Evolutionary conservation across 1,140 invertebrate genomes (phyloP).

Genomic region (Drosophila kanapiae): DNA sequence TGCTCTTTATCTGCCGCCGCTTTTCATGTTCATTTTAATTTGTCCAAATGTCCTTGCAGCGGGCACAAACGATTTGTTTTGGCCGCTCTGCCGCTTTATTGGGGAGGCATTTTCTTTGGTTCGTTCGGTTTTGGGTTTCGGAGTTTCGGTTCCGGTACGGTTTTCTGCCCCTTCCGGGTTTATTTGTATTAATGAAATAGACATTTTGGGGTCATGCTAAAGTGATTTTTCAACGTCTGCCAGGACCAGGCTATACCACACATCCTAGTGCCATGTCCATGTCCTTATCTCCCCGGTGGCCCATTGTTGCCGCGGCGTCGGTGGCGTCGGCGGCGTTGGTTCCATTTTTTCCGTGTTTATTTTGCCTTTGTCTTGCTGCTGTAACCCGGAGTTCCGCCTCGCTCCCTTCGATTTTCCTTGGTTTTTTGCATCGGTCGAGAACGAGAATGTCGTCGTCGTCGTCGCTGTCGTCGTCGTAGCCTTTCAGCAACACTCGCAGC

Average conservation of each 20-base stretch:
- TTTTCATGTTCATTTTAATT: conserved; percentile 82
- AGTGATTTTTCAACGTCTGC: conserved; percentile 84
- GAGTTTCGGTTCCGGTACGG: conserved; percentile 9
- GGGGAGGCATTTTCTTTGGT: conserved; percentile 20
- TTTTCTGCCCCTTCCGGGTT: conserved; percentile 57
- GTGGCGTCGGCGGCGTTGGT: conserved; percentile 12
- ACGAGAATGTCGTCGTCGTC: conserved; percentile 43
- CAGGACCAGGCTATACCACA: conserved; percentile 40
- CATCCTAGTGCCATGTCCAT: conserved; percentile 26
- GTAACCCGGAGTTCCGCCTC: conserved; percentile 40
- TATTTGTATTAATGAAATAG: conserved; percentile 85
- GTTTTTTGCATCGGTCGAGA: conserved; percentile 33
- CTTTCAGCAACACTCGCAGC: conserved; percentile 79
- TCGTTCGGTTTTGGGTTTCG: conserved; percentile 15
- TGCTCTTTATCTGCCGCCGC: conserved; percentile 67
- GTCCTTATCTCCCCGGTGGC: conserved; percentile 49
- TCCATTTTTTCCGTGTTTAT: conserved; percentile 61
- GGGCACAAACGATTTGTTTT: conserved; percentile 79
- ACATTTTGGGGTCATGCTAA: conserved; percentile 84
- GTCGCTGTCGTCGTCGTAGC: conserved; percentile 36
- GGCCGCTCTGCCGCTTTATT: conserved; percentile 43
- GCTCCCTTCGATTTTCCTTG: conserved; percentile 11
- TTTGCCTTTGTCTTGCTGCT: conserved; percentile 74
- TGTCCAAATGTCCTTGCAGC: conserved; percentile 78
- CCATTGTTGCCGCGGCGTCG: conserved; percentile 43